phyloP scores from a whole-genome alignment of 2,113 vertebrate genomes.

The Psittacus erithacus region DNA sequence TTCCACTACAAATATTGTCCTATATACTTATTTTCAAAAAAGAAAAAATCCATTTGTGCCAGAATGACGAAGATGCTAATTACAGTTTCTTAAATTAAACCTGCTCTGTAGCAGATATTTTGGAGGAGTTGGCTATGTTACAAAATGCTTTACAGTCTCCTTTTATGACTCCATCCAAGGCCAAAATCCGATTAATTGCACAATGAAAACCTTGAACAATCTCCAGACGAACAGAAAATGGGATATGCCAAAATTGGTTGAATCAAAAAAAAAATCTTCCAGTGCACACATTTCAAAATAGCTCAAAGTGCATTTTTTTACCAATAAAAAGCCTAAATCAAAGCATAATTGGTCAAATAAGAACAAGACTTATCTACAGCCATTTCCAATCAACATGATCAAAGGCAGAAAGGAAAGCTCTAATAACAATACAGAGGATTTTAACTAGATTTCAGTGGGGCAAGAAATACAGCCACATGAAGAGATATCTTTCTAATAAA shows the following conservation, averaged over 20 bases:
- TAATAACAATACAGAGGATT: background rate
- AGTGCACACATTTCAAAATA: background rate
- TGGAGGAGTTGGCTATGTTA: background rate
- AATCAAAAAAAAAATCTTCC: background rate
- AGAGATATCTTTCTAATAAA: background rate
- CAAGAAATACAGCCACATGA: background rate
- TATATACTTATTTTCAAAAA: background rate
- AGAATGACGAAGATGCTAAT: background rate
- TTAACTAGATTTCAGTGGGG: background rate
- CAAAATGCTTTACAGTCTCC: background rate
- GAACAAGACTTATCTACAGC: background rate
- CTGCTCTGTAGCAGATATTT: background rate
- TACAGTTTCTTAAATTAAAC: slow-evolving; percentile 31
- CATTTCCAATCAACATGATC: background rate
- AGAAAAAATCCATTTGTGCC: background rate
- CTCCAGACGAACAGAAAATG: slow-evolving; percentile 19
- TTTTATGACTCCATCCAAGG: background rate
- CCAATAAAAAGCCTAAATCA: background rate
- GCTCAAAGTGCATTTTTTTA: background rate
- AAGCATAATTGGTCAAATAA: background rate
- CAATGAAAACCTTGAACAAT: background rate
- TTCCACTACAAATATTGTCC: background rate
- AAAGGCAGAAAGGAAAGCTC: background rate
- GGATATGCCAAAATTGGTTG: background rate
- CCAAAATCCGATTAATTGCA: slow-evolving; percentile 19